These are phyloP conservation scores for Callaeas wilsoni DNA, from an alignment of 2,113 vertebrate genomes.

Conservation along the genomic window DNA sequence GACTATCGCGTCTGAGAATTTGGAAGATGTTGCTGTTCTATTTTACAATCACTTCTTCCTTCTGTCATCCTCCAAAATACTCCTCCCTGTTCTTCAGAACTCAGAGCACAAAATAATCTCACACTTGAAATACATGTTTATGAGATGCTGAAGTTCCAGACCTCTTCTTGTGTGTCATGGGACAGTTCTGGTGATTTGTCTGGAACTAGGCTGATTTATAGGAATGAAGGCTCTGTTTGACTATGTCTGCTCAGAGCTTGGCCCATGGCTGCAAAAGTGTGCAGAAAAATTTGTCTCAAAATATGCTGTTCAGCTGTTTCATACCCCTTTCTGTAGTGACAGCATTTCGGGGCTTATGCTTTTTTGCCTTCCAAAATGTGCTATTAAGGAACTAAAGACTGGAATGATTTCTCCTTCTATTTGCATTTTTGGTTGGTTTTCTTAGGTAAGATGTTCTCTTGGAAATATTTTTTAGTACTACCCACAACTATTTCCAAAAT, in stretches of 20 bases:
- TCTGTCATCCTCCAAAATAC: too few species aligned
- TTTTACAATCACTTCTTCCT: neutral
- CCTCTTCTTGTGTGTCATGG: neutral
- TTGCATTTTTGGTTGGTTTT: neutral
- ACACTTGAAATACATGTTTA: neutral
- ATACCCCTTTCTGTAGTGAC: neutral
- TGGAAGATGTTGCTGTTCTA: neutral
- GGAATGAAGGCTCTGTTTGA: neutral
- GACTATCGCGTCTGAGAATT: neutral
- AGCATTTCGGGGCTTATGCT: neutral
- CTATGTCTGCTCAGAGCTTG: neutral
- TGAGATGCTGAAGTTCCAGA: neutral
- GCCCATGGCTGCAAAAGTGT: neutral
- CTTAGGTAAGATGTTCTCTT: conserved; percentile 9
- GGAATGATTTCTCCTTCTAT: neutral
- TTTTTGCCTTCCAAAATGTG: neutral
- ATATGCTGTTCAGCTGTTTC: neutral
- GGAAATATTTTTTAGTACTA: neutral
- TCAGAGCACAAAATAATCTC: neutral
- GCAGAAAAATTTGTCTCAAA: neutral
- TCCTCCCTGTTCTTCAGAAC: neutral
- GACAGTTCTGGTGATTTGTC: neutral
- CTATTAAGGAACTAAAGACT: neutral
- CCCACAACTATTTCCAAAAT: conserved; percentile 21
- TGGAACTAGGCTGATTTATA: neutral